Base-by-base conservation (phyloP, 2,797 vertebrate species). In the Scarus forsteni region DNA sequence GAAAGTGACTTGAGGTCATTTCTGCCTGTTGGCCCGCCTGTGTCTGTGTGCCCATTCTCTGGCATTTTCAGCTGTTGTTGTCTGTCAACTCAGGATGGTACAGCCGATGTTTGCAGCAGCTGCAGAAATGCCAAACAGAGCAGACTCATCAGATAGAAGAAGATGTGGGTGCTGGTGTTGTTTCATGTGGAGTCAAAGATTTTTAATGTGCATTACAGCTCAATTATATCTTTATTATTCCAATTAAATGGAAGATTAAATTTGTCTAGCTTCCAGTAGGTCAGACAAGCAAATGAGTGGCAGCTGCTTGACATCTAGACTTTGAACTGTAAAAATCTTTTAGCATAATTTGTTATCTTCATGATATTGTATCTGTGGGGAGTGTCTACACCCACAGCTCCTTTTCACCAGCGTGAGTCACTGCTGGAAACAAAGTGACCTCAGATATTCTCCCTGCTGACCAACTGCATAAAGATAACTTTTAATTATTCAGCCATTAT, bases 61-160 rank as follows among this genome's bases (percentile, higher is more conserved):
- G 34, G 42, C 57, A 68, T 70, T 61, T 72, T 56, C 88, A 91
- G 88, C 88, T 92, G 89, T 66, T 85, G 66, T 7, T 9, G 64
- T 59, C 82, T 3, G 0, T 90, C 88, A 85, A 5, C 14, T 54
- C 10, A 7, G 16, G 19, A 13, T 39, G 66, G 57, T 42, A 66
- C 73, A 70, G 76, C 77, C 73, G 73, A 77, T 15, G 5, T 36
- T 13, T 27, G 15, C 43, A 67, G 75, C 86, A 78, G 81, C 87
- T 82, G 79, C 61, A 70, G 65, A 48, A 50, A 39, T 0, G 27
- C 7, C 60, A 57, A 7, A 16, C 45, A 18, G 51, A 62, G 7
- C 15, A 52, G 15, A 45, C 45, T 38, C 12, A 38, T 67, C 45
- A 69, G 57, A 16, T 38, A 15, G n/a, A 12, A 39, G 48, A 15